Evolutionary conservation across 2,888 invertebrate species (phyloP).

Genomic region (Micropterix aruncella): DNA sequence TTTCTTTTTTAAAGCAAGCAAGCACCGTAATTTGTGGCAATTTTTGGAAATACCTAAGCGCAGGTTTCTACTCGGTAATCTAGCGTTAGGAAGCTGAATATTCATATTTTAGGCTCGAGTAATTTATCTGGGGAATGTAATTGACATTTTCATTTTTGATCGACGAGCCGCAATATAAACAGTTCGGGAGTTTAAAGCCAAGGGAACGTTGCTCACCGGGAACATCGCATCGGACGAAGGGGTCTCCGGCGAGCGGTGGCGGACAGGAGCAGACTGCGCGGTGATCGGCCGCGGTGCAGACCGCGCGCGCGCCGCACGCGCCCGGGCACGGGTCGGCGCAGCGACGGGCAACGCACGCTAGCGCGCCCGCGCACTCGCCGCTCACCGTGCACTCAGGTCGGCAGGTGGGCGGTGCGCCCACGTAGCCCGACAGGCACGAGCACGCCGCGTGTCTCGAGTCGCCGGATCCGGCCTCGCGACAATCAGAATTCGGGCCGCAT

Average conservation of each 20-base stretch:
- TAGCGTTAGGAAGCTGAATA: too few species aligned
- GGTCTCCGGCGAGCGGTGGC: slow-evolving; percentile 45
- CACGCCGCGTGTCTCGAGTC: slow-evolving; percentile 27
- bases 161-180: too few species aligned
- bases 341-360: slow-evolving; percentile 47
- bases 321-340: slow-evolving; percentile 55
- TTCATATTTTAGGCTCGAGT: too few species aligned
- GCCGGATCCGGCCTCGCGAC: slow-evolving; percentile 33
- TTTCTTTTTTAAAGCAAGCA: too few species aligned
- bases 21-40: too few species aligned
- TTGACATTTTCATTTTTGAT: too few species aligned
- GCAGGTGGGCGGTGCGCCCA: slow-evolving; percentile 52
- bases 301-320: slow-evolving; percentile 44
- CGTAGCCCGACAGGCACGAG: slow-evolving; percentile 44
- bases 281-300: slow-evolving; percentile 47
- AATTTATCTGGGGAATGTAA: too few species aligned
- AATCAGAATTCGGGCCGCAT: slow-evolving; percentile 50
- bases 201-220: slow-evolving; percentile 13
- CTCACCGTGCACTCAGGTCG: slow-evolving; percentile 54
- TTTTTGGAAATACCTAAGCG: too few species aligned
- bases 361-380: slow-evolving; percentile 50
- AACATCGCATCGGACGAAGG: slow-evolving; percentile 40
- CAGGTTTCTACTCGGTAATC: too few species aligned
- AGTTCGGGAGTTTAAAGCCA: too few species aligned
- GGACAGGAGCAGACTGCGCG: slow-evolving; percentile 50